Conservation (phyloP, 2,888 invertebrate genomes). For the Pecten maximus region DNA sequence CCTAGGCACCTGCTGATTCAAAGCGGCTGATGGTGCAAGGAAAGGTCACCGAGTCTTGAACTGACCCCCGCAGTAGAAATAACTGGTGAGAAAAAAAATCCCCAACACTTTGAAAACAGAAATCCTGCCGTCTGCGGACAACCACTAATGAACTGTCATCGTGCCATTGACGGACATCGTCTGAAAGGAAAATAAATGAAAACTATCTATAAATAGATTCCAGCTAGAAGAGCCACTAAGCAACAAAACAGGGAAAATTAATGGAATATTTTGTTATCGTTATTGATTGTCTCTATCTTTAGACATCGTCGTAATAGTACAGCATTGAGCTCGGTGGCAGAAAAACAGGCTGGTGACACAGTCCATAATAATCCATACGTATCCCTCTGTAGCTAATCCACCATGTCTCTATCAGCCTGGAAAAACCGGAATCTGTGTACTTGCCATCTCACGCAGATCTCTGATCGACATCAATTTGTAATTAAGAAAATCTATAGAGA, state of each 20-base stretch:
- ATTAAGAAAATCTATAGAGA: too few relatives aligned
- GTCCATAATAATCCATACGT: not conserved
- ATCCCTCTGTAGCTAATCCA: too few relatives aligned
- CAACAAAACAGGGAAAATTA: slow-evolving; percentile 23
- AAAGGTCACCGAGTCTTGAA: not conserved
- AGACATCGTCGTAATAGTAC: not conserved
- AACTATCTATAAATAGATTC: not conserved
- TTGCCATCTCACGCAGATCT: too few relatives aligned
- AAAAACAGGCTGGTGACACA: slow-evolving; percentile 10
- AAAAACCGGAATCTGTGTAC: too few relatives aligned
- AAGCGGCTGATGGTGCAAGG: not conserved
- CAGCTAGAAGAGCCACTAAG: not conserved
- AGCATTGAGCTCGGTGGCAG: not conserved
- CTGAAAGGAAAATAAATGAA: slow-evolving; percentile 23
- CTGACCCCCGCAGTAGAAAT: not conserved
- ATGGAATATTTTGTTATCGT: slow-evolving; percentile 18
- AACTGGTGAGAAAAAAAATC: not conserved
- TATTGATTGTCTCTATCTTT: slow-evolving; percentile 22
- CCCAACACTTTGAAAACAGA: not conserved
- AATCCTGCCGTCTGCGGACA: not conserved
- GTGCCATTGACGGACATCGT: not conserved
- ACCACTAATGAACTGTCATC: slow-evolving; percentile 27
- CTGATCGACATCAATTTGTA: too few relatives aligned
- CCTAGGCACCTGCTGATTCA: not conserved
- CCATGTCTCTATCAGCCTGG: too few relatives aligned